These are phyloP conservation scores for Neocrepidodera transversa DNA, from an alignment of 2,888 invertebrate species.

Conservation along the genomic window DNA sequence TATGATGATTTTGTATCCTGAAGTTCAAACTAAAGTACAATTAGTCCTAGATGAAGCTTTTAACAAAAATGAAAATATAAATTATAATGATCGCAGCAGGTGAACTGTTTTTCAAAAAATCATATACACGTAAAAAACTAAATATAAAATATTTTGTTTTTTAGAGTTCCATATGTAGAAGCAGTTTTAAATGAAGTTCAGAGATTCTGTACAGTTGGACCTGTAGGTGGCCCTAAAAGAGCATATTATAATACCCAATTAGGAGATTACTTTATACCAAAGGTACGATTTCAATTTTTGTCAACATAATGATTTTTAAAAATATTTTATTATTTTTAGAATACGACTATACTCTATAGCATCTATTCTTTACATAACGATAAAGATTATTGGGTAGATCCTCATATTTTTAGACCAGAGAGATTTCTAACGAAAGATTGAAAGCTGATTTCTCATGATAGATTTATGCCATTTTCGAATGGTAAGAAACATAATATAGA, in stretches of 20 bases:
- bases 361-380: constrained; percentile 65
- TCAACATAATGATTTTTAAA: too few relatives aligned
- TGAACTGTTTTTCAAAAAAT: background rate
- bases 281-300: constrained; percentile 45
- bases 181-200: constrained; percentile 65
- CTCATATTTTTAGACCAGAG: constrained; percentile 69
- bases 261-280: constrained; percentile 62
- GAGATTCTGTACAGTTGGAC: constrained; percentile 60
- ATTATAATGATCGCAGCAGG: constrained; percentile 59
- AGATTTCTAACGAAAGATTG: constrained; percentile 64
- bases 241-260: constrained; percentile 64
- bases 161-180: constrained; percentile 64
- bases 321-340: constrained; percentile 41
- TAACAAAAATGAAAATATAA: constrained; percentile 58
- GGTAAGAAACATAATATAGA: constrained; percentile 46
- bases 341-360: constrained; percentile 53
- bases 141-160: constrained; percentile 22
- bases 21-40: constrained; percentile 66
- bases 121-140: background rate
- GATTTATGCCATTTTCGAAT: constrained; percentile 57
- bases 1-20: constrained; percentile 65
- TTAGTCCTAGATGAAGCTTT: constrained; percentile 63
- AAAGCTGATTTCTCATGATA: constrained; percentile 49
- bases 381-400: constrained; percentile 66
- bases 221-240: constrained; percentile 63